These are phyloP conservation scores for Pteromalus puparum DNA, from an alignment of 1,140 invertebrate genomes.

Conservation along the genomic window DNA sequence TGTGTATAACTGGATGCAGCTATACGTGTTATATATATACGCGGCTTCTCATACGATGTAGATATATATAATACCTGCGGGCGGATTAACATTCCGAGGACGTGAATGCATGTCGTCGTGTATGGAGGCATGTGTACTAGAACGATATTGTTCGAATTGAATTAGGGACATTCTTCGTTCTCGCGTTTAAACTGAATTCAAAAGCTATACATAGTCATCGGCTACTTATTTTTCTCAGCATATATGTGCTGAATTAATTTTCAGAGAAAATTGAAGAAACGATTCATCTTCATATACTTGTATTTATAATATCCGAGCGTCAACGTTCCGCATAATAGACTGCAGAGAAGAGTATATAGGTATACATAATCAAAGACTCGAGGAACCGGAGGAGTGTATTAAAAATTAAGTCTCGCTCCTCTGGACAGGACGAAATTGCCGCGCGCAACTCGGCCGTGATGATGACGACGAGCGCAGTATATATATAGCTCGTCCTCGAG, in stretches of 20 bases:
- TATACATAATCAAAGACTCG: no score
- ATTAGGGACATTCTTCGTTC: not conserved
- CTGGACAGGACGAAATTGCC: conserved; percentile 11
- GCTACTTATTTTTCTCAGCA: not conserved
- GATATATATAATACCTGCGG: conserved; percentile 30
- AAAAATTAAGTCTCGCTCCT: conserved; percentile 13
- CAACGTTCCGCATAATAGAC: no score
- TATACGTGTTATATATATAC: not conserved
- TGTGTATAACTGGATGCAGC: not conserved
- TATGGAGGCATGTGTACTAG: not conserved
- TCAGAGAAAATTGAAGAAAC: not conserved
- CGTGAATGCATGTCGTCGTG: not conserved
- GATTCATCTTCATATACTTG: not conserved
- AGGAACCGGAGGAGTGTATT: not conserved
- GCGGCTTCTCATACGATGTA: not conserved
- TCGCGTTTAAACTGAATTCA: no score
- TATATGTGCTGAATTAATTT: not conserved
- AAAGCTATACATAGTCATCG: no score
- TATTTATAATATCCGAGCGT: not conserved
- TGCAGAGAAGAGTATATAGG: no score
- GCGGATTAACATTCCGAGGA: conserved; percentile 30
- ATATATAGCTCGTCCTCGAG: not conserved
- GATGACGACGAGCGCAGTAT: not conserved
- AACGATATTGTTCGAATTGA: not conserved
- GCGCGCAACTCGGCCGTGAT: not conserved